A percentile compares a stretch with the other conserved stretches of the same genome.
These are phyloP conservation scores for Phoebastria nigripes DNA, from an alignment of 2,797 vertebrate genomes.

Conservation along the genomic window DNA sequence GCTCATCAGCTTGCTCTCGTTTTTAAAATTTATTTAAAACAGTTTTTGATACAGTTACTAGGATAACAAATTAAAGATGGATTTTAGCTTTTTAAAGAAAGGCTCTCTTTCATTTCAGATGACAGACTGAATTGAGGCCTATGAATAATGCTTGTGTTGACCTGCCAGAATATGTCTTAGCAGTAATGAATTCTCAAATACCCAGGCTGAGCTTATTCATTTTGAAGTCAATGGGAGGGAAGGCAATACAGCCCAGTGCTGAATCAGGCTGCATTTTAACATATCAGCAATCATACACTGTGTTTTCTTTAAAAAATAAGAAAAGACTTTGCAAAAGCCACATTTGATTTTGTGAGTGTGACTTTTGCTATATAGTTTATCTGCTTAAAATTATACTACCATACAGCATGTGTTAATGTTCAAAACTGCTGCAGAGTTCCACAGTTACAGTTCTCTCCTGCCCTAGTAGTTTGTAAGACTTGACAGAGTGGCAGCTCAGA, in stretches of 20 bases:
- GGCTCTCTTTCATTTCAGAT: conserved; percentile 52
- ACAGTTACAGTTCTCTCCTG: background rate
- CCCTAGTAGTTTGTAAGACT: background rate
- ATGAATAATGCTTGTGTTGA: conserved; percentile 67
- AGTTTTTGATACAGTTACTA: conserved; percentile 37
- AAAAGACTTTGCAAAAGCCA: background rate
- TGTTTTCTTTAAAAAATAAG: background rate
- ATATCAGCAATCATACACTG: background rate
- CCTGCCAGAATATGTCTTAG: conserved; percentile 59
- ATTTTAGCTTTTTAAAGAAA: conserved; percentile 57
- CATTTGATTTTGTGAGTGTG: background rate
- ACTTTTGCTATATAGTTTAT: background rate
- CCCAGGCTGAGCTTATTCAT: conserved; percentile 51
- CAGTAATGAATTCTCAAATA: conserved; percentile 53
- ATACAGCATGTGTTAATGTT: background rate
- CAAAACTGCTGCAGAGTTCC: background rate
- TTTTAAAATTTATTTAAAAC: conserved; percentile 31
- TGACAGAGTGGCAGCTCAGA: background rate
- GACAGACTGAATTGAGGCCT: conserved; percentile 50
- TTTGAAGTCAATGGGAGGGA: conserved; percentile 45
- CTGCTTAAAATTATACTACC: background rate
- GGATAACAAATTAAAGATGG: conserved; percentile 55
- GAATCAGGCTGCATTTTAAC: conserved; percentile 17
- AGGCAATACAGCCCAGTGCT: conserved; percentile 9
- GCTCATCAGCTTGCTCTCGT: background rate